A percentile compares a stretch with the other conserved stretches of the same genome.
Conservation (phyloP, 2,113 vertebrate species). For the Tiliqua scincoides region DNA sequence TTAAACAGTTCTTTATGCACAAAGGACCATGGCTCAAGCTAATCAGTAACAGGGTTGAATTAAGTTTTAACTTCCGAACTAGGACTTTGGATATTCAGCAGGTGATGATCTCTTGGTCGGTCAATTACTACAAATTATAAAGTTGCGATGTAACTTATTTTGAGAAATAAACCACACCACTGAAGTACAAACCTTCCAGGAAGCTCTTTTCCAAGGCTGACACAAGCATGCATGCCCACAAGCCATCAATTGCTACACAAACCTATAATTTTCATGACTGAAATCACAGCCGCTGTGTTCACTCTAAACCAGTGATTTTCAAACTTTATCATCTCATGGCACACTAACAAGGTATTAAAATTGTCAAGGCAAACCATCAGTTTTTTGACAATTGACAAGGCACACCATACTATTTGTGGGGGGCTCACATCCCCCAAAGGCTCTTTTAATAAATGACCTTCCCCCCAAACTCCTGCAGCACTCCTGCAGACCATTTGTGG, state of each 20-base stretch:
- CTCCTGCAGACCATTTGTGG: too few species aligned
- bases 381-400: too few species aligned
- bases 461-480: too few species aligned
- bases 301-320: too few species aligned
- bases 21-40: background rate
- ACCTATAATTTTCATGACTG: background rate
- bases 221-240: background rate
- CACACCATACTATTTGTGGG: too few species aligned
- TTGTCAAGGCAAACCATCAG: too few species aligned
- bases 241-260: background rate
- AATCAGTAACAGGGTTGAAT: background rate
- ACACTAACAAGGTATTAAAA: too few species aligned
- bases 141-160: background rate
- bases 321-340: too few species aligned
- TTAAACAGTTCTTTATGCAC: background rate
- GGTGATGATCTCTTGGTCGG: background rate
- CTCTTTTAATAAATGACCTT: too few species aligned
- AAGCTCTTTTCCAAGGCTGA: background rate
- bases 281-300: too few species aligned
- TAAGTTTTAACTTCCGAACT: background rate
- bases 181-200: too few species aligned
- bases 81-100: background rate
- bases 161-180: background rate
- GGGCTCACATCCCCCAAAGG: too few species aligned
- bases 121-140: background rate